Base-by-base conservation (phyloP, 1,140 invertebrate genomes). In the Meloidogyne hapla region DNA sequence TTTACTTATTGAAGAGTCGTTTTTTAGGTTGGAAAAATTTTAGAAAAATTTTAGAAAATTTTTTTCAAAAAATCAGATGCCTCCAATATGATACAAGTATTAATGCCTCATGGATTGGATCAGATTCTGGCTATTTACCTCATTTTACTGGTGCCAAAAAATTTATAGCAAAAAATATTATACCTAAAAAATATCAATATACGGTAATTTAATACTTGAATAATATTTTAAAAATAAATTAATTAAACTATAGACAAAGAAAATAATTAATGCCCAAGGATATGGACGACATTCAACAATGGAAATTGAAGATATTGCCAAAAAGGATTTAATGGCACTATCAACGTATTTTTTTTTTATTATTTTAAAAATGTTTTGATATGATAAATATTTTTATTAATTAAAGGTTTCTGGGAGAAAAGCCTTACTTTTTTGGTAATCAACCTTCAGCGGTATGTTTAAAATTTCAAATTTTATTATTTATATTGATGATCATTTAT, bases 391-490 rank as follows among this genome's bases (percentile, higher is more conserved):
- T n/a, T n/a, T n/a, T n/a, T n/a, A n/a, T n/a, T n/a, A n/a, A n/a
- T n/a, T n/a, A n/a, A n/a, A n/a, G n/a, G n/a, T 64, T 93, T 88
- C 90, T 96, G 62, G 92, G 92, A 65, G 94, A 94, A 85, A 95
- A 94, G 88, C 91, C 92, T 9, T 96, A 94, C 91, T 95, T 96
- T 91, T 95, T 95, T 85, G 94, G 94, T 23, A 93, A 95, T 84
- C 92, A 94, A 84, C 93, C 94, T 18, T 93, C 92, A 78, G 91
- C 90, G 83, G 92, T 93, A 89, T 25, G 40, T 45, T 63, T 62
- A 15, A 25, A 5, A n/a, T n/a, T n/a, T n/a, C n/a, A n/a, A n/a
- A n/a, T n/a, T n/a, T n/a, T n/a, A n/a, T n/a, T n/a, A n/a, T n/a
- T n/a, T n/a, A n/a, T n/a, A n/a, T n/a, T n/a, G n/a, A n/a, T n/a